A percentile compares a stretch with the other conserved stretches of the same genome.
Evolutionary conservation across 2,797 vertebrate genomes (phyloP).

Genomic region (Iguana delicatissima): DNA sequence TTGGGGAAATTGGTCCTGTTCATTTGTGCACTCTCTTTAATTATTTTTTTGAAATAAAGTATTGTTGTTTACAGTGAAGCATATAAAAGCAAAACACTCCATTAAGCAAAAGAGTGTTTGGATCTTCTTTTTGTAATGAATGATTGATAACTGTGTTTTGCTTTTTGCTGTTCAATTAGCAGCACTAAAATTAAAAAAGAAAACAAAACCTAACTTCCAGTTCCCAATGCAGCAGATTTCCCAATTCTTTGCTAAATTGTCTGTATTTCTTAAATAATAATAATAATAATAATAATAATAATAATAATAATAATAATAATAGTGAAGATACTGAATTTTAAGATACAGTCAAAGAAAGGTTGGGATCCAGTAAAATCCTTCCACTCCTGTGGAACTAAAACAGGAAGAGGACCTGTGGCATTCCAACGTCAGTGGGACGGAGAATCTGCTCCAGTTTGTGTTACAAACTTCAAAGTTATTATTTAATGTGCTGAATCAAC

Average conservation of each 20-base stretch:
- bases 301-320: background rate
- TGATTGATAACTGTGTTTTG: conserved; percentile 71
- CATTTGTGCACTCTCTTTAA: conserved; percentile 62
- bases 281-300: no score
- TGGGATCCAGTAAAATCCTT: background rate
- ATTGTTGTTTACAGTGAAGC: conserved; percentile 53
- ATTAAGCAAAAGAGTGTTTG: conserved; percentile 57
- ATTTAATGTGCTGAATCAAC: no score
- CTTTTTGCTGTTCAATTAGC: conserved; percentile 72
- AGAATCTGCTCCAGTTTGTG: no score
- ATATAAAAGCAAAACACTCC: conserved; percentile 57
- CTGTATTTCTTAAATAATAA: background rate
- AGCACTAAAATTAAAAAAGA: conserved; percentile 55
- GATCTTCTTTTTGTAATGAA: conserved; percentile 65
- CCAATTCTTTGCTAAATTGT: background rate
- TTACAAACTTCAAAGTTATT: no score
- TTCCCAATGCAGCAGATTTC: conserved; percentile 20
- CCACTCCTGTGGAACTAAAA: background rate
- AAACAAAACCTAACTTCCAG: conserved; percentile 6
- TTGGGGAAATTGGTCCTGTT: conserved; percentile 63
- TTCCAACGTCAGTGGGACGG: no score
- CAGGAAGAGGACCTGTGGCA: no score
- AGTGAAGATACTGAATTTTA: background rate
- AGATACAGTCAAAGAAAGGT: background rate
- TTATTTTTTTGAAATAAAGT: conserved; percentile 69